Conservation (phyloP, 2,888 invertebrate species). For the Endomychus coccineus region DNA sequence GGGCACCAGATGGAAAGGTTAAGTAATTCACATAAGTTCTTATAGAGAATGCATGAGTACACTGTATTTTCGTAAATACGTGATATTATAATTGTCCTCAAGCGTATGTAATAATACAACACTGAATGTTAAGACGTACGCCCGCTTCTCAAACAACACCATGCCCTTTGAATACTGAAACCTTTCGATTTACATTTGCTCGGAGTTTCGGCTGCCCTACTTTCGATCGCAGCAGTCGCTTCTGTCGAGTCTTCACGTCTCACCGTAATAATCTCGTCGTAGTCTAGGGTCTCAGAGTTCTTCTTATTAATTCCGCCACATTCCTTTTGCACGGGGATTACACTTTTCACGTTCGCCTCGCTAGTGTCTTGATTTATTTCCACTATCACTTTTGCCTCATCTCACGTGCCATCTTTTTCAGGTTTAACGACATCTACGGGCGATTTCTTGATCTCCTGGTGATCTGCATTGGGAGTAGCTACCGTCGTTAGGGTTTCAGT, state of each 20-base stretch:
- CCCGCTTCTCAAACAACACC: slow-evolving; percentile 47
- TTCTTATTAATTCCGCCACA: not conserved
- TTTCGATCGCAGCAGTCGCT: too few species aligned
- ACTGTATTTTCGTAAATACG: too few species aligned
- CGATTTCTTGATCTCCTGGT: slow-evolving; percentile 13
- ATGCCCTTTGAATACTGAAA: slow-evolving; percentile 48
- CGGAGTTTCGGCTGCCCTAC: too few species aligned
- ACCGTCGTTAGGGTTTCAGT: slow-evolving; percentile 49
- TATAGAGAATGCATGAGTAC: too few species aligned
- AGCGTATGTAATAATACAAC: too few species aligned
- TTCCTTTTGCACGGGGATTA: not conserved
- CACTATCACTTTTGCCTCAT: slow-evolving; percentile 39
- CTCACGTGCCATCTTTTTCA: slow-evolving; percentile 43
- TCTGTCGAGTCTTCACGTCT: slow-evolving; percentile 7
- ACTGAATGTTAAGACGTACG: slow-evolving; percentile 36
- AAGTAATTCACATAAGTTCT: too few species aligned
- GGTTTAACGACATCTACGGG: slow-evolving; percentile 25
- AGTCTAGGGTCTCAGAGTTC: slow-evolving; percentile 5
- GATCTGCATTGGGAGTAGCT: slow-evolving; percentile 10
- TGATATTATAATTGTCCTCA: too few species aligned
- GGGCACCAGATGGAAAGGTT: too few species aligned
- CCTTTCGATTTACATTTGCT: slow-evolving; percentile 34
- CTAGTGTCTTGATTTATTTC: slow-evolving; percentile 29
- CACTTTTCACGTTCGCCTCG: not conserved
- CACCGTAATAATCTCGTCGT: slow-evolving; percentile 17